Evolutionary conservation across 1,140 invertebrate genomes (phyloP), one percentile per base, ranked within the genome.

Genomic region (Anastrepha ludens): DNA sequence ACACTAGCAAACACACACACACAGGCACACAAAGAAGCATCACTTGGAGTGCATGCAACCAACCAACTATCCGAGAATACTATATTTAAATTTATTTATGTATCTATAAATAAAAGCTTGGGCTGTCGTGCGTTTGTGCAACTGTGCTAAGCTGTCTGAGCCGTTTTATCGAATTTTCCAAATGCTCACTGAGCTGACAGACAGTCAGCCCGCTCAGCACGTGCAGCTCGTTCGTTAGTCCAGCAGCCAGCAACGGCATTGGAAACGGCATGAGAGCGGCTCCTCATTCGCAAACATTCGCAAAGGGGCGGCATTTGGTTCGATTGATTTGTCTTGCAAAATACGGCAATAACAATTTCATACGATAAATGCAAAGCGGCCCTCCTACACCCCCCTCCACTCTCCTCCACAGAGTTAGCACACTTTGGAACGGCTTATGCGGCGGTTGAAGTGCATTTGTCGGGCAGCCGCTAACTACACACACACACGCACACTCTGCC

Each of bases 91-190:
- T 15, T 13, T 62, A 62, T 62, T 62, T 62, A 62, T 62, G n/a
- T 17, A 17, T 62, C 15, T 62, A 58, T 58, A 58, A 58, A 58
- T 58, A 58, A 58, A 58, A 58, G 58, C 7, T 58, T 58, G 7
- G 60, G 60, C 60, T 62, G n/a, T 62, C 58, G 2, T 15, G n/a
- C 60, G 5, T 20, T 50, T 55, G n/a, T 58, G 47, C 47, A 81
- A 81, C 74, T 81, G 58, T 55, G 47, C 74, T 81, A 81, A 81
- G 74, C 74, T 55, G 74, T 81, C 74, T 50, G 74, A 81, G 74
- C 74, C 74, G n/a, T 81, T 81, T 81, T 81, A 81, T 81, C 74
- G 74, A 81, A 81, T 81, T 81, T 81, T 11, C 47, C 74, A 81
- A 81, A 81, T 81, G 15, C 67, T 44, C 29, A 74, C 11, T 74